A percentile compares a stretch with the other conserved stretches of the same genome.
phyloP scores from a whole-genome alignment of 2,888 invertebrate genomes.

The Macrosoma leucophasiata region DNA sequence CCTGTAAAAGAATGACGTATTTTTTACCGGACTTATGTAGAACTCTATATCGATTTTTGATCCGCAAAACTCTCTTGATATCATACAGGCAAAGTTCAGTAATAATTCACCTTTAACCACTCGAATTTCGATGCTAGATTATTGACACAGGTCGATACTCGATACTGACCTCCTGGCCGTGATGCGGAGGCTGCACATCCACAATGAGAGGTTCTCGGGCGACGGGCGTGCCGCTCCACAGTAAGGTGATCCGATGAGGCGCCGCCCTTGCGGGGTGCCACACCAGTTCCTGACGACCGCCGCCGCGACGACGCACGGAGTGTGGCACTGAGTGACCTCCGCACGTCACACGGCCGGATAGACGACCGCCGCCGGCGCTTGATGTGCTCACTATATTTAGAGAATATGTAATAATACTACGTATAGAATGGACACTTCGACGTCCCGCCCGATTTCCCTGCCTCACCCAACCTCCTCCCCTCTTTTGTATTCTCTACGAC shows the following conservation, averaged over 20 bases:
- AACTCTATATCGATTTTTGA: too few species aligned
- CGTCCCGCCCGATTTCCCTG: too few species aligned
- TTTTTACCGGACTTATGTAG: too few species aligned
- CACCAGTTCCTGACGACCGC: conserved; percentile 84
- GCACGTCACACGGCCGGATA: conserved; percentile 87
- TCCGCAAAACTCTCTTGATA: too few species aligned
- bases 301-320: conserved; percentile 84
- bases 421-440: too few species aligned
- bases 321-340: conserved; percentile 89
- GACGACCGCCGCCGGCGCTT: conserved; percentile 89
- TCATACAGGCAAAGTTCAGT: too few species aligned
- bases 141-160: background rate
- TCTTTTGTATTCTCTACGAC: too few species aligned
- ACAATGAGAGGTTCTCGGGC: conserved; percentile 71
- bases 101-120: too few species aligned
- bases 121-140: background rate
- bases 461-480: too few species aligned
- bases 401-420: too few species aligned
- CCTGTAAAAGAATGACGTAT: conserved; percentile 42
- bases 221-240: conserved; percentile 89
- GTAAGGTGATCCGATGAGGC: conserved; percentile 89
- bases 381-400: conserved; percentile 78
- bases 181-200: conserved; percentile 77
- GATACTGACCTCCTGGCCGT: conserved; percentile 79
- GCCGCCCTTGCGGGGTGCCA: conserved; percentile 93